Conservation (phyloP, 2,113 vertebrate genomes). For the Lasiurus borealis region DNA sequence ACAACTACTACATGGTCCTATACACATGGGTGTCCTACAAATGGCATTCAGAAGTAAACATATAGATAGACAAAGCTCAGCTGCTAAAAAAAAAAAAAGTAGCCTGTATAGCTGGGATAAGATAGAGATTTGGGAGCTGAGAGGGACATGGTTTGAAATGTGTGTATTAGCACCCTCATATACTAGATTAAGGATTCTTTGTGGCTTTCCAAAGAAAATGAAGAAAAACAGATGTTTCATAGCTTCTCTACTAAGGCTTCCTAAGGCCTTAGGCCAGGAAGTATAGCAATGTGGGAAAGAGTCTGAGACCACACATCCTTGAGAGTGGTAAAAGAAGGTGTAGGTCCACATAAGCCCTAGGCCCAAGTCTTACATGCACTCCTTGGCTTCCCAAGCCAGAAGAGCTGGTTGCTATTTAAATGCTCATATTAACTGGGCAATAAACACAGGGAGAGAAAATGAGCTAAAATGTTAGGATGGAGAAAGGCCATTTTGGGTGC, state of each 20-base stretch:
- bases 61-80: conserved; percentile 13
- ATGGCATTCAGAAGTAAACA: not conserved
- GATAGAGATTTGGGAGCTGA: not conserved
- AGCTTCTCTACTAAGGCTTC: conserved; percentile 2
- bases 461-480: conserved; percentile 17
- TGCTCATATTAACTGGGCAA: not conserved
- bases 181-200: not conserved
- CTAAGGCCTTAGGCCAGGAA: conserved; percentile 39
- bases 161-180: not conserved
- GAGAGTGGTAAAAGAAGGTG: not conserved
- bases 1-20: not conserved
- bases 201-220: conserved; percentile 56
- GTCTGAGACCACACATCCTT: not conserved
- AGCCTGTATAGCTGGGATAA: conserved; percentile 6
- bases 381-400: not conserved
- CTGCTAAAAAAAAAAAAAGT: not conserved
- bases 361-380: not conserved
- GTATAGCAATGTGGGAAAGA: not conserved
- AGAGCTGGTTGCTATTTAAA: conserved; percentile 14
- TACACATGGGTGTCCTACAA: not conserved
- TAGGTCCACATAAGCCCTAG: not conserved
- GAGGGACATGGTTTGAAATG: not conserved
- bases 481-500: not conserved
- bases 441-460: conserved; percentile 51
- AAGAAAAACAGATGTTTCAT: conserved; percentile 45